phyloP scores from a whole-genome alignment of 2,797 vertebrate genomes.

The Sebastes paucispinis region DNA sequence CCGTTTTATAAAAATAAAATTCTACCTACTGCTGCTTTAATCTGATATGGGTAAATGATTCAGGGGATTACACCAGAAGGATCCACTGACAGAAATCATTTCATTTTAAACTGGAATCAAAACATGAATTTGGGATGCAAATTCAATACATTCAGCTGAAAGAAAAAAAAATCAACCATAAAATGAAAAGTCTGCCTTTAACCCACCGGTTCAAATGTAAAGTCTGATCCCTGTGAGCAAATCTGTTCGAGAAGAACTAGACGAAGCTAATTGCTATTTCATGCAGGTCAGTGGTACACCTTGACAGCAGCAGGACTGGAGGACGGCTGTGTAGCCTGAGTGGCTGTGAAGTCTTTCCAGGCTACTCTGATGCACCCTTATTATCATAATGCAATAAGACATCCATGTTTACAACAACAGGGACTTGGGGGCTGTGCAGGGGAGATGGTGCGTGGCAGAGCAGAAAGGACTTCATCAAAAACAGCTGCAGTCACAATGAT shows the following conservation, averaged over 20 bases:
- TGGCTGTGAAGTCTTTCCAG: constrained; percentile 38
- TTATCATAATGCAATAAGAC: constrained; percentile 67
- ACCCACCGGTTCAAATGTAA: background rate
- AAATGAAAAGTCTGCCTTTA: background rate
- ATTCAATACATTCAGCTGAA: background rate
- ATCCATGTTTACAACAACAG: constrained; percentile 64
- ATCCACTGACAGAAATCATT: constrained; percentile 8
- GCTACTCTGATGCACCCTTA: constrained; percentile 39
- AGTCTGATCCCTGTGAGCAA: background rate
- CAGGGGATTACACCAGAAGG: background rate
- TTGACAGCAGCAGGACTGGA: constrained; percentile 25
- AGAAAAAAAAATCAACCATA: background rate
- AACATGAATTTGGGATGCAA: background rate
- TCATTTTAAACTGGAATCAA: background rate
- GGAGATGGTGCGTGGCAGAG: constrained; percentile 40
- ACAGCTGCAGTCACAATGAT: constrained; percentile 36
- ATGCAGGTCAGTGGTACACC: constrained; percentile 29
- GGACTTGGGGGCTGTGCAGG: constrained; percentile 17
- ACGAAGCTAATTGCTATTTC: constrained; percentile 21
- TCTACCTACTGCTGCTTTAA: background rate
- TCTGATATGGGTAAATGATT: background rate
- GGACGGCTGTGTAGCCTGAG: constrained; percentile 9
- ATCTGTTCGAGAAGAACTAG: background rate
- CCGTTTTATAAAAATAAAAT: too few relatives aligned
- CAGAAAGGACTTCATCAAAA: constrained; percentile 51